Evolutionary conservation across 2,888 invertebrate genomes (phyloP).

Genomic region (Nomada hirtipes): DNA sequence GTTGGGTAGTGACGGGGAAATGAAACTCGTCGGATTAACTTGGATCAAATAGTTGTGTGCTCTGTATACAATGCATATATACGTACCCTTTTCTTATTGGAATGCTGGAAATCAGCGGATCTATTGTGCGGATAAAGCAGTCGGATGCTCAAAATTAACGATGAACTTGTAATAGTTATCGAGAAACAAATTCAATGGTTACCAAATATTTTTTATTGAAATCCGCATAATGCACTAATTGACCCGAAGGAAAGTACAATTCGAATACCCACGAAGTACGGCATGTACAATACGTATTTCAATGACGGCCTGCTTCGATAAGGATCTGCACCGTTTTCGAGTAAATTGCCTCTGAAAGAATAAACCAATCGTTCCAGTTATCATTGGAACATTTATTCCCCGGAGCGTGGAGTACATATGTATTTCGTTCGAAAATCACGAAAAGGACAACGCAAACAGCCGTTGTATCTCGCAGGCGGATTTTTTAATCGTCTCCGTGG

Average conservation of each 20-base stretch:
- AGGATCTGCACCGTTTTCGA: conserved; percentile 4
- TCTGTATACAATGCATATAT: too few species aligned
- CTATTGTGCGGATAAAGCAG: too few species aligned
- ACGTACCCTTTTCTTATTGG: too few species aligned
- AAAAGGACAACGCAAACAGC: conserved; percentile 5
- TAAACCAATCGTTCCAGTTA: not conserved
- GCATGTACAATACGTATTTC: conserved; percentile 2
- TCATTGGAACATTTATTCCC: conserved; percentile 37
- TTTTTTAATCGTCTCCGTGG: conserved; percentile 31
- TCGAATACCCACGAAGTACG: too few species aligned
- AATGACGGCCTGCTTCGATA: not conserved
- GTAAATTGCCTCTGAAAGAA: conserved; percentile 2
- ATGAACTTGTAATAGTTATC: too few species aligned
- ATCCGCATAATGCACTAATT: not conserved
- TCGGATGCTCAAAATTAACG: too few species aligned
- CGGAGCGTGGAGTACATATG: not conserved
- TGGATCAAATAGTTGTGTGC: not conserved
- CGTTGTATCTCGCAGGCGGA: not conserved
- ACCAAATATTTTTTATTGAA: too few species aligned
- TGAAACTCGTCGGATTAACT: conserved; percentile 19
- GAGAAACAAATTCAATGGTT: too few species aligned
- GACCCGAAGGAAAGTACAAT: not conserved
- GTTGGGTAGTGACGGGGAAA: not conserved
- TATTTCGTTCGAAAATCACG: not conserved
- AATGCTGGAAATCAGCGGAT: too few species aligned